Conservation (phyloP, 2,113 vertebrate genomes). For the Mastomys coucha region DNA sequence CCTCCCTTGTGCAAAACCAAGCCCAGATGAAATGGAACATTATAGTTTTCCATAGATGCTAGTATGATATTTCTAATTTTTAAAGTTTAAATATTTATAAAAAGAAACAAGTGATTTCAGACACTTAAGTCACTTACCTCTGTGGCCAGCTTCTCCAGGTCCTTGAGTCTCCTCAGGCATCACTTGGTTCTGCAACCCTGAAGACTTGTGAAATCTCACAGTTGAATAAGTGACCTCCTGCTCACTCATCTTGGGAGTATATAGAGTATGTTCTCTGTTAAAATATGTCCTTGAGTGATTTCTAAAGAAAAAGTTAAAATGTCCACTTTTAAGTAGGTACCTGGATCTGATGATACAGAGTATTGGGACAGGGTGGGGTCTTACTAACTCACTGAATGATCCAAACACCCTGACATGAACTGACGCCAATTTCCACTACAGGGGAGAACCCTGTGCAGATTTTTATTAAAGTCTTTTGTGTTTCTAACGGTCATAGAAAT, state of each 20-base stretch:
- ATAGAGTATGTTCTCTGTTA: neutral
- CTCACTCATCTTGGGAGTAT: conserved; percentile 49
- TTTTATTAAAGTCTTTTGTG: neutral
- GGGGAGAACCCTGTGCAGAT: neutral
- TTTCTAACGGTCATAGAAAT: neutral
- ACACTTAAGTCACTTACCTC: neutral
- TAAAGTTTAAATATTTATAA: no score
- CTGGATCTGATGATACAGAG: neutral
- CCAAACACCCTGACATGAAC: neutral
- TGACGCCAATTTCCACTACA: neutral
- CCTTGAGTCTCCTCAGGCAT: neutral
- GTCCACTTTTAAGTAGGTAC: neutral
- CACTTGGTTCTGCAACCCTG: neutral
- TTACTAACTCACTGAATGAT: neutral
- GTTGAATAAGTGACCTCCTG: conserved; percentile 49
- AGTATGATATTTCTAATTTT: no score
- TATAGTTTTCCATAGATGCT: neutral
- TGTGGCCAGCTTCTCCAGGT: neutral
- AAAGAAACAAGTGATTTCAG: neutral
- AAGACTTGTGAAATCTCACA: conserved; percentile 17
- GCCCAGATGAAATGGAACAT: no score
- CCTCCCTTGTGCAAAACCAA: neutral
- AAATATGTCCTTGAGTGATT: neutral
- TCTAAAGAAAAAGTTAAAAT: conserved; percentile 38
- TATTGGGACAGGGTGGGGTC: accelerated